Evolutionary conservation across 2,113 vertebrate species (phyloP).

Genomic region (Oncorhynchus tshawytscha): DNA sequence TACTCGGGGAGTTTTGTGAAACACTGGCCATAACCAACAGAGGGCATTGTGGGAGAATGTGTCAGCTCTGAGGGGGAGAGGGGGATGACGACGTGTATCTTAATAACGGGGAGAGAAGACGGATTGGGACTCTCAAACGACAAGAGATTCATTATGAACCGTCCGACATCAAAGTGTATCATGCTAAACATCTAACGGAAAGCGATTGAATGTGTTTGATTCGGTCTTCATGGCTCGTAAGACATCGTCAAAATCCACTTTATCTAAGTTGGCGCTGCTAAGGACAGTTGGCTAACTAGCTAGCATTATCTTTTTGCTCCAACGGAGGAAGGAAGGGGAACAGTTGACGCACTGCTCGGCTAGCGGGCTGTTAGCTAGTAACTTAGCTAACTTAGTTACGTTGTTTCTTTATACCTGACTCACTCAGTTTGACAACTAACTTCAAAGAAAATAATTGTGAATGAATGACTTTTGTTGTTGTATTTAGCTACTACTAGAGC

Average conservation of each 20-base stretch:
- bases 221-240: not conserved
- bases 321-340: constrained; percentile 50
- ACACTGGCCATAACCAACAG: constrained; percentile 45
- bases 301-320: constrained; percentile 20
- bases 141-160: not conserved
- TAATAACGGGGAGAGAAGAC: constrained; percentile 5
- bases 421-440: too few relatives aligned
- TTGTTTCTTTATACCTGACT: too few relatives aligned
- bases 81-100: constrained; percentile 17
- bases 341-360: constrained; percentile 30
- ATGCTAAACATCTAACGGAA: not conserved
- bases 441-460: too few relatives aligned
- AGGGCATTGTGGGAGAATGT: not conserved
- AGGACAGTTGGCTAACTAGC: constrained; percentile 10
- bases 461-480: too few relatives aligned
- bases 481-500: too few relatives aligned
- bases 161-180: not conserved
- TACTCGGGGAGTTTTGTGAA: too few relatives aligned
- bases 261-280: not conserved
- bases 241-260: not conserved
- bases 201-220: not conserved
- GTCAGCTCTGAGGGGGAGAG: not conserved
- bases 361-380: not conserved
- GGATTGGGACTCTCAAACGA: not conserved
- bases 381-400: too few relatives aligned